These are phyloP conservation scores for Xestobium rufovillosum DNA, from an alignment of 2,888 invertebrate genomes.

Conservation along the genomic window DNA sequence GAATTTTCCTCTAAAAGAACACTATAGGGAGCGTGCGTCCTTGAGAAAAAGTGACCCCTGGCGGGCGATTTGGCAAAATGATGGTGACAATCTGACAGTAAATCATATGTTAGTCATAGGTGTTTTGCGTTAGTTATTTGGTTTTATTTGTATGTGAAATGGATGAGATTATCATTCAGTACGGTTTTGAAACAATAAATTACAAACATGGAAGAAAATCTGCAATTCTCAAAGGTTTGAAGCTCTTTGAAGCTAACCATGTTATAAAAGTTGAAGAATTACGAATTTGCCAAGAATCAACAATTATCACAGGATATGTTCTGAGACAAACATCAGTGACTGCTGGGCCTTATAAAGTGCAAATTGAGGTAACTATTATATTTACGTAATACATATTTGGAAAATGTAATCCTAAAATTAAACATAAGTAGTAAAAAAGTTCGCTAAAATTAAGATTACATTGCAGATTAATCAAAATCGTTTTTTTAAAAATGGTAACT, in stretches of 20 bases:
- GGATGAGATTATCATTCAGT: not conserved
- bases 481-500: not conserved
- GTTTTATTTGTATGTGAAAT: too few relatives aligned
- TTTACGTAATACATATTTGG: not conserved
- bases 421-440: too few relatives aligned
- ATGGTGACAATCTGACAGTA: not conserved
- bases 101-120: too few relatives aligned
- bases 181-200: not conserved
- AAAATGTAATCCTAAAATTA: too few relatives aligned
- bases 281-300: not conserved
- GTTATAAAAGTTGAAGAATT: not conserved
- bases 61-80: not conserved
- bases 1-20: too few relatives aligned
- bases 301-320: conserved; percentile 1
- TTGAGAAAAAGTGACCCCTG: conserved; percentile 1
- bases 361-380: not conserved
- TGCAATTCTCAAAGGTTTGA: not conserved
- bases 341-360: not conserved
- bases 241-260: not conserved
- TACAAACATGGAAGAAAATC: not conserved
- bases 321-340: conserved; percentile 1
- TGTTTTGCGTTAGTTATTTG: too few relatives aligned
- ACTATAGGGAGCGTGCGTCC: not conserved
- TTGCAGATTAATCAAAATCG: not conserved
- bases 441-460: too few relatives aligned